Percentiles rank a stretch among this genome's conserved stretches.
Conservation (phyloP, 53 echinoderm and acorn worm genomes). For the Stichopus horrens region DNA sequence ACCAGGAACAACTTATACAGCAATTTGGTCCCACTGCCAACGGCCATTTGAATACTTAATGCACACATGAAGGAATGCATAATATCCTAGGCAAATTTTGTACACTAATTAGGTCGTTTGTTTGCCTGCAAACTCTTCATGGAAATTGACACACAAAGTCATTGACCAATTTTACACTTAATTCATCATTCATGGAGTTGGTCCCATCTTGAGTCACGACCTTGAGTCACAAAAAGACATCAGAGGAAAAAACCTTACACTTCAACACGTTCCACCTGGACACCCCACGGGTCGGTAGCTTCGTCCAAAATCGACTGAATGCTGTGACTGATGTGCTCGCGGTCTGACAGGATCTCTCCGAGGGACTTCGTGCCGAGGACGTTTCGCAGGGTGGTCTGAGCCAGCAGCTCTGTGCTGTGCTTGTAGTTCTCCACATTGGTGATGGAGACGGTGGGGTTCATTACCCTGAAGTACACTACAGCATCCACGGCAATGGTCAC, state of each 20-base stretch:
- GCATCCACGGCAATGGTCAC: slow-evolving; percentile 87
- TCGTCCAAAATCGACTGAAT: slow-evolving; percentile 64
- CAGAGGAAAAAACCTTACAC: slow-evolving; percentile 64
- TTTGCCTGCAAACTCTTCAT: too few relatives aligned
- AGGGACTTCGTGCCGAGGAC: slow-evolving; percentile 91
- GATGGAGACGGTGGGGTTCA: slow-evolving; percentile 70
- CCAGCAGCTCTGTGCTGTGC: slow-evolving; percentile 70
- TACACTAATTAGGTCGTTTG: too few relatives aligned
- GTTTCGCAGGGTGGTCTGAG: slow-evolving; percentile 83
- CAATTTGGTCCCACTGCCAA: too few relatives aligned
- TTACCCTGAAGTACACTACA: slow-evolving; percentile 82
- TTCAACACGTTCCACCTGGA: slow-evolving; percentile 94
- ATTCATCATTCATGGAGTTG: too few relatives aligned
- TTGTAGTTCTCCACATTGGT: slow-evolving; percentile 81
- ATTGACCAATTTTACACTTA: too few relatives aligned
- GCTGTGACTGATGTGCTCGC: slow-evolving; percentile 78
- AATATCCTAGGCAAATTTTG: too few relatives aligned
- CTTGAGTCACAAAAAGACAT: background rate
- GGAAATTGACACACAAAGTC: too few relatives aligned
- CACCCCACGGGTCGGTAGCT: slow-evolving; percentile 97
- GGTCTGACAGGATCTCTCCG: slow-evolving; percentile 85
- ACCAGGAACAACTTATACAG: too few relatives aligned
- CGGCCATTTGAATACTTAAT: too few relatives aligned
- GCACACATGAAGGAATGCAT: too few relatives aligned
- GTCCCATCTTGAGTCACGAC: too few relatives aligned